Percentiles rank a stretch among this genome's conserved stretches.
phyloP scores from a whole-genome alignment of 2,113 vertebrate species.

The Asarcornis scutulata region DNA sequence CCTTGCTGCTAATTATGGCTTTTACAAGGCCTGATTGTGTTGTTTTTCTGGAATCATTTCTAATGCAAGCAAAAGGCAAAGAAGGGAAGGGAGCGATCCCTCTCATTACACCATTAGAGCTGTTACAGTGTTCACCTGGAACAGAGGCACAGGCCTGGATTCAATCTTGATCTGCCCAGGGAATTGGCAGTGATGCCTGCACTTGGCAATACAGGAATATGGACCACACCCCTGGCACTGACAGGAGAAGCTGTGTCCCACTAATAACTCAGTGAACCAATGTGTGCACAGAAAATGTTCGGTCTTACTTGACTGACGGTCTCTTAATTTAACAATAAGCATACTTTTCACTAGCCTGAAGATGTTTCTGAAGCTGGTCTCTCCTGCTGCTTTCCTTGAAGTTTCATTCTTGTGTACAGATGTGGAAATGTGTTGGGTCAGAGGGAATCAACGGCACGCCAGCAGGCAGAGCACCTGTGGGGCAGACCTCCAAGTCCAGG shows the following conservation, averaged over 20 bases:
- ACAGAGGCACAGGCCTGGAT: background rate
- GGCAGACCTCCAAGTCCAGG: background rate
- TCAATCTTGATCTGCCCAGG: background rate
- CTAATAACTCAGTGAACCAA: background rate
- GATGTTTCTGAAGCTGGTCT: background rate
- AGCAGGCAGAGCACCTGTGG: rapidly evolving
- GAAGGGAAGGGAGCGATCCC: rapidly evolving
- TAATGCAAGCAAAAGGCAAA: background rate
- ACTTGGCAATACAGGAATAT: background rate
- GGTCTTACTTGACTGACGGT: background rate
- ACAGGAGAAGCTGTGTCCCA: background rate
- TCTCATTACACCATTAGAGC: background rate
- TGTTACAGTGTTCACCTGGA: background rate
- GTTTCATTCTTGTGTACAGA: background rate
- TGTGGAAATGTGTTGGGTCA: background rate
- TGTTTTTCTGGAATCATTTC: background rate
- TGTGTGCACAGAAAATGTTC: background rate
- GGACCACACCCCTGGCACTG: background rate
- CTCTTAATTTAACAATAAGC: background rate
- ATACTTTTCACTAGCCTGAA: background rate
- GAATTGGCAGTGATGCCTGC: background rate
- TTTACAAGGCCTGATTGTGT: background rate
- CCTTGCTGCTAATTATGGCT: background rate
- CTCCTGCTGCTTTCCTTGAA: background rate
- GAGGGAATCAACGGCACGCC: background rate